These are phyloP conservation scores for Petromus typicus DNA, from an alignment of 2,113 vertebrate species.

Conservation along the genomic window DNA sequence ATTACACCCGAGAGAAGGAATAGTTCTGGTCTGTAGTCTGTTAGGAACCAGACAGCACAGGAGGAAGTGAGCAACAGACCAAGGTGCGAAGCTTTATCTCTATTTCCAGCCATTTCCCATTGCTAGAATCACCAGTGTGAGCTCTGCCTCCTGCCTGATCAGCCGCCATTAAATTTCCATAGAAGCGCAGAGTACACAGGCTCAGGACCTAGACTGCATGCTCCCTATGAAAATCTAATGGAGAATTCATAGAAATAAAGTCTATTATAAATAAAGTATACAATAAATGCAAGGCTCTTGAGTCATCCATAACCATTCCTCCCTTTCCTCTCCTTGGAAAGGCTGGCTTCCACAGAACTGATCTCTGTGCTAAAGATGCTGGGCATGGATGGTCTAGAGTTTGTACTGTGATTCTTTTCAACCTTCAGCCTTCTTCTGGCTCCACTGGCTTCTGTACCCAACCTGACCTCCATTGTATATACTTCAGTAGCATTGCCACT, in stretches of 20 bases:
- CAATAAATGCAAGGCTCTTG: background rate
- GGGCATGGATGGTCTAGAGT: background rate
- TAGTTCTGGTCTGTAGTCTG: background rate
- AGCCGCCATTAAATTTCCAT: background rate
- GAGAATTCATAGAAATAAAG: background rate
- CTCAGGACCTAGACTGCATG: background rate
- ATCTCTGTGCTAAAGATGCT: background rate
- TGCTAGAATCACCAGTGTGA: background rate
- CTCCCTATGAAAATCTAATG: background rate
- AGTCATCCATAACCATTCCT: background rate
- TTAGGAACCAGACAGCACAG: background rate
- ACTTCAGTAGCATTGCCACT: background rate
- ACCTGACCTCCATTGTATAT: background rate
- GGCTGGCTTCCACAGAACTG: background rate
- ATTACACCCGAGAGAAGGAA: background rate
- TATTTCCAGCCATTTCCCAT: background rate
- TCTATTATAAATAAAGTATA: background rate
- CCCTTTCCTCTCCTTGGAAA: background rate
- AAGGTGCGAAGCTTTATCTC: background rate
- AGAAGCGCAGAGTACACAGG: background rate
- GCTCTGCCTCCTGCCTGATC: background rate
- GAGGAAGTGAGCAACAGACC: background rate
- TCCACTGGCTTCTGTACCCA: background rate
- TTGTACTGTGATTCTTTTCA: background rate
- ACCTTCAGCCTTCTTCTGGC: background rate